phyloP scores from a whole-genome alignment of 2,113 vertebrate species.

The Rhadina sibilatrix region DNA sequence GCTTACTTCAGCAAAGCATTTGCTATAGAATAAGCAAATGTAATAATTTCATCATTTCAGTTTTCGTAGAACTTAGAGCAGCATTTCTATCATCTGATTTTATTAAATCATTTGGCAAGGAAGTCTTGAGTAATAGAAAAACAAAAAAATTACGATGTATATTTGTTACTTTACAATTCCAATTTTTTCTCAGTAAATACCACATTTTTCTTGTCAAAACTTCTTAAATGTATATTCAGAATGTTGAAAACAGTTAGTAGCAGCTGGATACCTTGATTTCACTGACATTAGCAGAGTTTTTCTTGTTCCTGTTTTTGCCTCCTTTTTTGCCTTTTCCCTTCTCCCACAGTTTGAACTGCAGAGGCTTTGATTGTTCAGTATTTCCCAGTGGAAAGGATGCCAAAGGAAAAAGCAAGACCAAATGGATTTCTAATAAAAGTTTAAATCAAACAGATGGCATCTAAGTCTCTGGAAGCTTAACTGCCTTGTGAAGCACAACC shows the following conservation, averaged over 20 bases:
- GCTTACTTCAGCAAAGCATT: conserved; percentile 24
- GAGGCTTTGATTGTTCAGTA: conserved; percentile 40
- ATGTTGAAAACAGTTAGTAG: conserved; percentile 17
- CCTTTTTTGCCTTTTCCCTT: conserved; percentile 56
- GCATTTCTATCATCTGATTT: conserved; percentile 26
- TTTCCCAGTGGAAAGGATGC: conserved; percentile 35
- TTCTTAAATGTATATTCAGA: conserved; percentile 18
- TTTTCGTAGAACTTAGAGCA: conserved; percentile 22
- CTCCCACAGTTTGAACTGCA: conserved; percentile 42
- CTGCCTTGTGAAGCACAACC: conserved; percentile 32
- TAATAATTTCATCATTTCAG: conserved; percentile 20
- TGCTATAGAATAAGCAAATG: conserved; percentile 38
- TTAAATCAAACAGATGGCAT: conserved; percentile 33
- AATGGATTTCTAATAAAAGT: conserved; percentile 52
- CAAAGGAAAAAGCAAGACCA: conserved; percentile 42
- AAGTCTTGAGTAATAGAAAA: conserved; percentile 25
- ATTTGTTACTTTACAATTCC: background rate
- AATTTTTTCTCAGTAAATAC: conserved; percentile 3
- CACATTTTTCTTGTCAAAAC: conserved; percentile 36
- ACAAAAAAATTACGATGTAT: background rate
- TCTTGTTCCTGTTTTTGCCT: conserved; percentile 46
- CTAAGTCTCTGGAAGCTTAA: conserved; percentile 33
- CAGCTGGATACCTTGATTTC: conserved; percentile 20
- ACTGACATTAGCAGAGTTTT: background rate
- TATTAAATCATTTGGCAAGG: background rate